These are phyloP conservation scores for Aethes cnicana DNA, from an alignment of 2,888 invertebrate species.

Conservation along the genomic window DNA sequence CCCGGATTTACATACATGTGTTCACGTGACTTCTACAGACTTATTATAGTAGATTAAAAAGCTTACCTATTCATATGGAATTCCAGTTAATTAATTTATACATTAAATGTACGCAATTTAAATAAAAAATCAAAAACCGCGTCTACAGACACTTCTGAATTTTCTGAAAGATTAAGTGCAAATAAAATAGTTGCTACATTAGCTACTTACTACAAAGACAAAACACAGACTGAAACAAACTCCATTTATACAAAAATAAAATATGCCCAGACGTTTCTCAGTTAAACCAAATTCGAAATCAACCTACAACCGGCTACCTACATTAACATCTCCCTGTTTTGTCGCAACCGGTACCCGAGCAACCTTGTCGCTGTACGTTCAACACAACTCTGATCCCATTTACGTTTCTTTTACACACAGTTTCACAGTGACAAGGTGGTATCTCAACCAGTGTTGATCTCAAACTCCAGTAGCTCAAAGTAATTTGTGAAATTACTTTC, in stretches of 20 bases:
- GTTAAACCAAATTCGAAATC: slow-evolving; percentile 57
- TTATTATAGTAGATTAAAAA: too few species aligned
- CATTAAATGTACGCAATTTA: too few species aligned
- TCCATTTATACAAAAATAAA: not conserved
- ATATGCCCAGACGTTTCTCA: slow-evolving; percentile 46
- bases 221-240: too few species aligned
- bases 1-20: too few species aligned
- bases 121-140: too few species aligned
- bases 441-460: slow-evolving; percentile 62
- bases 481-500: slow-evolving; percentile 83
- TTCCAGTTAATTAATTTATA: too few species aligned
- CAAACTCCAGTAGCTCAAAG: slow-evolving; percentile 78
- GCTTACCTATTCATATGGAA: too few species aligned
- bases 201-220: too few species aligned
- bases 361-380: slow-evolving; percentile 56
- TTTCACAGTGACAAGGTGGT: slow-evolving; percentile 53
- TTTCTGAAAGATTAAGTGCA: too few species aligned
- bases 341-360: slow-evolving; percentile 49
- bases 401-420: not conserved
- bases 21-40: too few species aligned
- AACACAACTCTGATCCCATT: not conserved
- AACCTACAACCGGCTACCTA: slow-evolving; percentile 39
- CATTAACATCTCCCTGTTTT: slow-evolving; percentile 51
- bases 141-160: too few species aligned
- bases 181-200: too few species aligned